Conservation (phyloP, 1,140 invertebrate genomes). For the Megalopta genalis region DNA sequence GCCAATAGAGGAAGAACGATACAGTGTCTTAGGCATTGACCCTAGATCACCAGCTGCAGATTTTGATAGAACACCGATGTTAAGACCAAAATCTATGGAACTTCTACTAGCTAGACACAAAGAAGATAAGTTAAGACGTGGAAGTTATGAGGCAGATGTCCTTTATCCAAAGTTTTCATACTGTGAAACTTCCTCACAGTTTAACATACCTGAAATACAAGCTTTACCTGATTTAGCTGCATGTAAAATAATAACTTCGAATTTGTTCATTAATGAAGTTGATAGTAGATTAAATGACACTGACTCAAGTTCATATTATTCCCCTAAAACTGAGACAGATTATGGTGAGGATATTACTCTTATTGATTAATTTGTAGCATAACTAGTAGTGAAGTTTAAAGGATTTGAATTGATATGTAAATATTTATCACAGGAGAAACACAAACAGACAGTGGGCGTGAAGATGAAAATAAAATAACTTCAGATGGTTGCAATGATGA, state of each 20-base stretch:
- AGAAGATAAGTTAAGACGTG: conserved; percentile 33
- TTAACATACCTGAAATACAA: conserved; percentile 66
- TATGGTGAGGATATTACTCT: conserved; percentile 35
- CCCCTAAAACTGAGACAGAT: conserved; percentile 3
- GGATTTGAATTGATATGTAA: background rate
- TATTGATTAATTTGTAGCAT: conserved; percentile 16
- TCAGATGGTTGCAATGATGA: conserved; percentile 6
- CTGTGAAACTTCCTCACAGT: conserved; percentile 60
- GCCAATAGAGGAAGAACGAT: conserved; percentile 50
- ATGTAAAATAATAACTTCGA: background rate
- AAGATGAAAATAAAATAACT: background rate
- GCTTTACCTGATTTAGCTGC: conserved; percentile 49
- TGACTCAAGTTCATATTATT: background rate
- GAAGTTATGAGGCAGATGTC: conserved; percentile 43
- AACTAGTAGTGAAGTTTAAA: background rate
- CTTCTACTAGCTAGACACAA: conserved; percentile 46
- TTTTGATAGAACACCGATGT: conserved; percentile 74
- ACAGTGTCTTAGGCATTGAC: conserved; percentile 59
- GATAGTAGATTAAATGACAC: background rate
- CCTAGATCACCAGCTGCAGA: conserved; percentile 73
- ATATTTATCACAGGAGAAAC: background rate
- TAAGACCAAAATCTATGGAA: conserved; percentile 64
- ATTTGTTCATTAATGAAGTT: background rate
- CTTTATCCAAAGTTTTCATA: conserved; percentile 47
- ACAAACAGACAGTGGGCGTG: background rate